Evolutionary conservation across 2,797 vertebrate species (phyloP), one percentile per base, ranked within the genome.

Genomic region (Lophius americanus): DNA sequence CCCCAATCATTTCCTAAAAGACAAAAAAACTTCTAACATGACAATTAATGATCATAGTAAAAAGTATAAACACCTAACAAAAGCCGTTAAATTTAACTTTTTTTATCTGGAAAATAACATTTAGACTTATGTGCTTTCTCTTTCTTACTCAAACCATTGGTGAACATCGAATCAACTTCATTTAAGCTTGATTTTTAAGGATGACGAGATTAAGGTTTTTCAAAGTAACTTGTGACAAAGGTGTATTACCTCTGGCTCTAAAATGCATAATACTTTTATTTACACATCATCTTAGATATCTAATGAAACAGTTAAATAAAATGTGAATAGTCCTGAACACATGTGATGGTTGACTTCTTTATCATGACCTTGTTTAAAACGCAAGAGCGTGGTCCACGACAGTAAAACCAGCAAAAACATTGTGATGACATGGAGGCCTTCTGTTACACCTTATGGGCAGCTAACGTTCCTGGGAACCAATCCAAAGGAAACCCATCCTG

Each of bases 401-500:
- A 61, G 44, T 43, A 44, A 13, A 23, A 46, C 13, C 44, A 60
- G 54, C 60, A 47, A 42, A 58, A 62, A 70, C 39, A 68, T 49
- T 58, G 72, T 52, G 54, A 71, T 51, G 51, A 68, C 60, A 62
- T 5, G n/a, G 53, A 76, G 57, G 67, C 59, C 74, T 75, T 56
- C 66, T 42, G 2, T 48, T 75, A 46, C 49, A 78, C 23, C 48
- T 61, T 42, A 46, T 63, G 55, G 64, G 57, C 60, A 65, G 38
- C 61, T 70, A 54, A 74, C 65, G 64, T 64, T 73, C 64, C 70
- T 71, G 51, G 76, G 65, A 86, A 64, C 47, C 0, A 9, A 76
- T 76, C 62, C 35, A 65, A 48, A 68, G 75, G 81, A 85, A 83
- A 60, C 48, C 70, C 55, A 64, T 76, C 4, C 44, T 73, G 53